These are phyloP conservation scores for Chloroceryle amazona DNA, from an alignment of 2,797 vertebrate species.

Conservation along the genomic window DNA sequence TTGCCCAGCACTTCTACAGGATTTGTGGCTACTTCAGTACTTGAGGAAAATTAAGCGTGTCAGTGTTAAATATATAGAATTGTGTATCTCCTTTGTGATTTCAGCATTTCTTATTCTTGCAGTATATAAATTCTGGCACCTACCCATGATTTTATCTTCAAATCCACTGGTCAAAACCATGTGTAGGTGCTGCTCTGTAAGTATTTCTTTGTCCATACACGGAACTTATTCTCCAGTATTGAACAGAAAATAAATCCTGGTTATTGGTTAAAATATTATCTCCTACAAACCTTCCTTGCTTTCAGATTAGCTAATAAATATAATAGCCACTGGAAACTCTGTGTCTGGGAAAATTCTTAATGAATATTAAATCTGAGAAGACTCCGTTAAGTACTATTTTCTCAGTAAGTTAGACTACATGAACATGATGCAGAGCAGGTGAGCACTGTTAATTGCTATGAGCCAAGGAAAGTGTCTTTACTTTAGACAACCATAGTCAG, in stretches of 20 bases:
- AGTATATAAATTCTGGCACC: background rate
- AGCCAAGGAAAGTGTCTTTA: background rate
- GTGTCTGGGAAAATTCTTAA: background rate
- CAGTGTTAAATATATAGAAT: background rate
- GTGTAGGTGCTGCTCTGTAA: background rate
- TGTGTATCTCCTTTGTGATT: background rate
- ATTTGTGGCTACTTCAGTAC: background rate
- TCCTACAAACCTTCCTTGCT: background rate
- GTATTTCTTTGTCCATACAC: background rate
- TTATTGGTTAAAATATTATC: background rate
- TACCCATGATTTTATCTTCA: background rate
- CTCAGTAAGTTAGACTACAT: background rate
- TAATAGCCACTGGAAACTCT: background rate
- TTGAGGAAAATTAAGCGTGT: background rate
- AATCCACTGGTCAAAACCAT: background rate
- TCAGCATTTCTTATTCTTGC: background rate
- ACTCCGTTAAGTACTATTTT: background rate
- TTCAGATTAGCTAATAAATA: constrained; percentile 42
- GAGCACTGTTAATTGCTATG: background rate
- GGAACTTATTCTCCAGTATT: background rate
- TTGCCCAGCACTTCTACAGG: background rate
- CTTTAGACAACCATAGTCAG: background rate
- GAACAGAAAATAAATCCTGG: background rate
- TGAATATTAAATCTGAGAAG: background rate
- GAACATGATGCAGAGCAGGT: background rate